These are phyloP conservation scores for Monochamus alternatus DNA, from an alignment of 2,888 invertebrate genomes.

Conservation along the genomic window DNA sequence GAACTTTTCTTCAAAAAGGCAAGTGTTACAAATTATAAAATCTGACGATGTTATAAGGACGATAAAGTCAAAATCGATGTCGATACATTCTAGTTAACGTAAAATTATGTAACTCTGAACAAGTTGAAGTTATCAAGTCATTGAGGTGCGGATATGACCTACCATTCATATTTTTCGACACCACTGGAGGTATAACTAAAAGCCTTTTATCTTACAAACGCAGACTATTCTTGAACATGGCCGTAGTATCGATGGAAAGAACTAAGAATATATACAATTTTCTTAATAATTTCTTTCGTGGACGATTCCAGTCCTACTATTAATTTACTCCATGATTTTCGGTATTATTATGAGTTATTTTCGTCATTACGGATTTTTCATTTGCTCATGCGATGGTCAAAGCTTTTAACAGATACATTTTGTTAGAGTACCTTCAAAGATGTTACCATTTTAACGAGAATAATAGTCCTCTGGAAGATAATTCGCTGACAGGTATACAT, in stretches of 20 bases:
- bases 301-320: conserved; percentile 1
- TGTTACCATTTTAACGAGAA: conserved; percentile 11
- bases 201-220: not conserved
- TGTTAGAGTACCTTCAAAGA: conserved; percentile 40
- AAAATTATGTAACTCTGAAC: not conserved
- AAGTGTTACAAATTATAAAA: conserved; percentile 35
- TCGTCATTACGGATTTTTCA: conserved; percentile 4
- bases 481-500: no score
- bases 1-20: not conserved
- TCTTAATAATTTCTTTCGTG: not conserved
- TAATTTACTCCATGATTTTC: conserved; percentile 6
- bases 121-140: not conserved
- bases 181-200: not conserved
- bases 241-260: not conserved
- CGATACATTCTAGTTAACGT: not conserved
- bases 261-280: not conserved
- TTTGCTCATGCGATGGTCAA: conserved; percentile 43
- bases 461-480: not conserved
- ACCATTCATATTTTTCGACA: conserved; percentile 4
- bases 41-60: conserved; percentile 17
- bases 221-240: not conserved
- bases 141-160: no score
- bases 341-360: not conserved
- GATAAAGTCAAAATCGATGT: not conserved
- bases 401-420: conserved; percentile 36